Conservation (phyloP, 1,140 invertebrate genomes). For the Aphis craccivora region DNA sequence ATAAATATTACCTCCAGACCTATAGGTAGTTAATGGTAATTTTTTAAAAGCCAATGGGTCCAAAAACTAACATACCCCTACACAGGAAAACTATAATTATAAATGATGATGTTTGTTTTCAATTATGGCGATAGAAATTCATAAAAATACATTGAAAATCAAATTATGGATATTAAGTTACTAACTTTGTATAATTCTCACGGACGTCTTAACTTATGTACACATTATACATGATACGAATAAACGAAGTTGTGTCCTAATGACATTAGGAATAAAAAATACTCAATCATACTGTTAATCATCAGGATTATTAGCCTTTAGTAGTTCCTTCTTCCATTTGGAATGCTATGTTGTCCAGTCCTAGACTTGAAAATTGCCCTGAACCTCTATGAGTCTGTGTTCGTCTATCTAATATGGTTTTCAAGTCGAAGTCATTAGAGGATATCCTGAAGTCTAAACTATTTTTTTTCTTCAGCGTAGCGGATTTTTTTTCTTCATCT, state of each 20-base stretch:
- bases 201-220: constrained; percentile 42
- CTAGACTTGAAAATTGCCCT: constrained; percentile 46
- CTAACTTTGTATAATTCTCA: background rate
- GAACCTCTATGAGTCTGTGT: constrained; percentile 57
- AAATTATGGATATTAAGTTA: background rate
- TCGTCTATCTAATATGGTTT: constrained; percentile 56
- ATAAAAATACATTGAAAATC: background rate
- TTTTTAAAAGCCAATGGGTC: background rate
- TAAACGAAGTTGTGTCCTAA: background rate
- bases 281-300: background rate
- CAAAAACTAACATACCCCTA: background rate
- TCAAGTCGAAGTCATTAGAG: constrained; percentile 53
- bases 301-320: background rate
- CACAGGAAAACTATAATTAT: background rate
- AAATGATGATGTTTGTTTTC: background rate
- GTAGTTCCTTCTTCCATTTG: constrained; percentile 40
- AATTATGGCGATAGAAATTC: background rate
- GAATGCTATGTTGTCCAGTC: constrained; percentile 57
- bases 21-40: background rate
- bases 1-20: background rate
- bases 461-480: background rate
- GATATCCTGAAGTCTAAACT: constrained; percentile 50
- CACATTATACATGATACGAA: constrained; percentile 2
- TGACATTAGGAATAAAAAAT: constrained; percentile 22
- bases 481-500: constrained; percentile 61